Conservation (phyloP, 2,888 invertebrate species). For the Hirtodrosophila trivittata region DNA sequence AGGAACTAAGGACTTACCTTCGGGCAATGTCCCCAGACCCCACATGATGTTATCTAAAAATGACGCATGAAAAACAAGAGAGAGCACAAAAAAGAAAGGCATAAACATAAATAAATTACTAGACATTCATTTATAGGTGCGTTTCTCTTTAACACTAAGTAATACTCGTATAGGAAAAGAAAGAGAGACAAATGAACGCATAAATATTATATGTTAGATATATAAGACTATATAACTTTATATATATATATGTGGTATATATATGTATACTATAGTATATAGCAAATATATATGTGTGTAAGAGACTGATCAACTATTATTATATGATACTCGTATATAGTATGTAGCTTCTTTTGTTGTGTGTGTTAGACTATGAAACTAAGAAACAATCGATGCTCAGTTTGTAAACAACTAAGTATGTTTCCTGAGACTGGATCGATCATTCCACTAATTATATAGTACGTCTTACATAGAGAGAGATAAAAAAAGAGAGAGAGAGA, state of each 20-base stretch:
- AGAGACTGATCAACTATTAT: slow-evolving; percentile 54
- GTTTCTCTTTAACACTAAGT: slow-evolving; percentile 28
- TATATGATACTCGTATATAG: slow-evolving; percentile 42
- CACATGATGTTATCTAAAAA: slow-evolving; percentile 95
- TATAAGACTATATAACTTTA: slow-evolving; percentile 48
- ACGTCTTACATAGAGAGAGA: slow-evolving; percentile 18
- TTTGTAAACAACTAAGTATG: slow-evolving; percentile 40
- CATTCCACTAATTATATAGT: slow-evolving; percentile 39
- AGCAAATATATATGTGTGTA: no score
- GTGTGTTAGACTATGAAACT: slow-evolving; percentile 47
- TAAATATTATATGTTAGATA: slow-evolving; percentile 10
- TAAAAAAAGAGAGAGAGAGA: not conserved
- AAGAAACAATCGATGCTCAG: slow-evolving; percentile 34
- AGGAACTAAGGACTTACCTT: slow-evolving; percentile 90
- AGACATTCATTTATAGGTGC: slow-evolving; percentile 39
- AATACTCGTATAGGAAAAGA: slow-evolving; percentile 42
- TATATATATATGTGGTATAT: no score
- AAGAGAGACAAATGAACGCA: slow-evolving; percentile 23
- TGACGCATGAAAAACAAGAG: slow-evolving; percentile 55
- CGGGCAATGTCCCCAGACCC: slow-evolving; percentile 98
- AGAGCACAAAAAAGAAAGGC: slow-evolving; percentile 61
- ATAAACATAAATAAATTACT: slow-evolving; percentile 63
- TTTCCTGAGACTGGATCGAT: slow-evolving; percentile 21
- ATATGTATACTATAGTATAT: no score
- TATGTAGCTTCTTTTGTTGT: not conserved